A percentile compares a stretch with the other conserved stretches of the same genome.
phyloP scores from a whole-genome alignment of 2,888 invertebrate species.

The Matsumyia berberina region DNA sequence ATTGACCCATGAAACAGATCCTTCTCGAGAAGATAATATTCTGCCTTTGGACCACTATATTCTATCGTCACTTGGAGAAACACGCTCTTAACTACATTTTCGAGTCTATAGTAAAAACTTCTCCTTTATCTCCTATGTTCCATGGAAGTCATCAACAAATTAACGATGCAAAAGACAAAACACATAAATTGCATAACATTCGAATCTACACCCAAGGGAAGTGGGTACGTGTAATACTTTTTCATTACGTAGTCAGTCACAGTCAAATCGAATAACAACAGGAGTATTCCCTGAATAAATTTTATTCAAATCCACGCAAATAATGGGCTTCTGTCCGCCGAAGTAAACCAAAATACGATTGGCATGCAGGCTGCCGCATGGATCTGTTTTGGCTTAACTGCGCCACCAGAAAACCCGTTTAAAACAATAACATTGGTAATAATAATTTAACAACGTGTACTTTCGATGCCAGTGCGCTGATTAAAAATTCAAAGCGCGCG shows the following conservation, averaged over 20 bases:
- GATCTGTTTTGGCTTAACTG: conserved; percentile 40
- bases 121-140: too few species aligned
- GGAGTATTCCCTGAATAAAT: conserved; percentile 17
- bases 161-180: conserved; percentile 4
- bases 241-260: conserved; percentile 26
- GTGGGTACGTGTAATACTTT: conserved; percentile 8
- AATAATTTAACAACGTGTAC: conserved; percentile 73
- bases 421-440: conserved; percentile 75
- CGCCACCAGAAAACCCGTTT: conserved; percentile 61
- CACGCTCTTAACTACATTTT: too few species aligned
- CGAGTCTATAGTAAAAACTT: too few species aligned
- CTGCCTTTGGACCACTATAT: too few species aligned
- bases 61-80: too few species aligned
- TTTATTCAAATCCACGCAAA: conserved; percentile 43
- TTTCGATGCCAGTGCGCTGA: conserved; percentile 62
- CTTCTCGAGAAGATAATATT: too few species aligned
- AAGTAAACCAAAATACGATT: conserved; percentile 33
- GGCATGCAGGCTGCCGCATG: conserved; percentile 52
- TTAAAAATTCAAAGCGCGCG: conserved; percentile 72
- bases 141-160: not conserved
- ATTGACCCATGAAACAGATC: too few species aligned
- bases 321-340: conserved; percentile 8
- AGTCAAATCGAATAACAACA: conserved; percentile 10
- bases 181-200: conserved; percentile 29
- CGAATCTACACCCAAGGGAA: conserved; percentile 29